These are phyloP conservation scores for Phyllostomus discolor DNA, from an alignment of 2,113 vertebrate genomes.

Conservation along the genomic window DNA sequence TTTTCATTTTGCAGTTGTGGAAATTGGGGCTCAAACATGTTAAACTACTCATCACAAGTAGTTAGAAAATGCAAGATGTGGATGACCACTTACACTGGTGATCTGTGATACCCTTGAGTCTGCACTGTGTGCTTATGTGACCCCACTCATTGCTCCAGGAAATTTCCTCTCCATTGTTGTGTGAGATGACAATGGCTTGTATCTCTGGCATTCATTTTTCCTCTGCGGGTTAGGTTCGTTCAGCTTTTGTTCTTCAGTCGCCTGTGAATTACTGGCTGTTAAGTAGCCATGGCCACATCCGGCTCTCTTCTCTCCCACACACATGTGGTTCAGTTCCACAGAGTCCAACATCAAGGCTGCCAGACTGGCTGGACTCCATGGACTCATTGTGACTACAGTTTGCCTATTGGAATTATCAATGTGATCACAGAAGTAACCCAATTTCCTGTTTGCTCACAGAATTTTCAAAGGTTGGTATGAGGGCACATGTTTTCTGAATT, in stretches of 20 bases:
- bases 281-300: background rate
- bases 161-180: background rate
- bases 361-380: background rate
- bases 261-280: background rate
- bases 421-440: slow-evolving; percentile 14
- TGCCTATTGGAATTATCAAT: background rate
- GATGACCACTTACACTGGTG: background rate
- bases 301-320: background rate
- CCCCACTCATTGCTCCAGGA: background rate
- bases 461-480: background rate
- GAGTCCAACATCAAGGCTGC: background rate
- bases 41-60: background rate
- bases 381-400: background rate
- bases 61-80: background rate
- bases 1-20: background rate
- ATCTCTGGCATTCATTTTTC: background rate
- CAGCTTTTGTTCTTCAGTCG: background rate
- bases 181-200: background rate
- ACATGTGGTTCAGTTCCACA: background rate
- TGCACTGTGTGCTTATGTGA: background rate
- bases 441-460: background rate
- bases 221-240: background rate
- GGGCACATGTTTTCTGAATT: background rate
- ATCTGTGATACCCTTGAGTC: background rate
- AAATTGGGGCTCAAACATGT: background rate